Conservation (phyloP, 2,113 vertebrate species). For the Myiozetetes cayanensis region DNA sequence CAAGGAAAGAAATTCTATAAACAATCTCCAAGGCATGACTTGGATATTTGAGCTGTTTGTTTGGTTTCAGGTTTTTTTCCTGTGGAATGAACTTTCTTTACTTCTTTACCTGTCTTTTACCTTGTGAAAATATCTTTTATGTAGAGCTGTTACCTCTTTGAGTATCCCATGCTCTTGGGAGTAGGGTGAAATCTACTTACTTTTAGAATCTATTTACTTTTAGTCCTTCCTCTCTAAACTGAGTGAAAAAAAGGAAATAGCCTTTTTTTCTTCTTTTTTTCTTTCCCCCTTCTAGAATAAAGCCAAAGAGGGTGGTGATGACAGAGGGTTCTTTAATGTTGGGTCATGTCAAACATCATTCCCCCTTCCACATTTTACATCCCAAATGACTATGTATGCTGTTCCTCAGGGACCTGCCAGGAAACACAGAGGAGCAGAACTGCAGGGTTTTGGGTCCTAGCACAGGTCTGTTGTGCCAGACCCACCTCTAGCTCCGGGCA, state of each 20-base stretch:
- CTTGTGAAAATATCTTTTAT: not conserved
- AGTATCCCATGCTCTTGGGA: not conserved
- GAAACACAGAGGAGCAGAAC: not conserved
- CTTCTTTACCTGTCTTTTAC: not conserved
- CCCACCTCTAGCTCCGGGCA: not conserved
- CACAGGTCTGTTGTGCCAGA: not conserved
- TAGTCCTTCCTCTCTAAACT: not conserved
- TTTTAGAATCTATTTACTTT: not conserved
- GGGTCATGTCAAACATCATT: not conserved
- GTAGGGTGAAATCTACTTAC: not conserved
- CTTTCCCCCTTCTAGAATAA: not conserved
- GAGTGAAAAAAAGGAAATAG: not conserved
- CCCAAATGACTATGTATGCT: not conserved
- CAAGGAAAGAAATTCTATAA: not conserved
- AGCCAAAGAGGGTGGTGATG: not conserved
- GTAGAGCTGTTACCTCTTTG: not conserved
- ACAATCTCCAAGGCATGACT: not conserved
- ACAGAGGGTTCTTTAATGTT: not conserved
- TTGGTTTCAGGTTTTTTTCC: not conserved
- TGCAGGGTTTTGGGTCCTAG: not conserved
- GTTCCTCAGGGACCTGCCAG: not conserved
- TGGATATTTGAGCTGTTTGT: not conserved
- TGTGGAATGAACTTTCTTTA: not conserved
- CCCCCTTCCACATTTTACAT: not conserved
- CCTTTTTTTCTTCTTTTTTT: not conserved